Evolutionary conservation across 2,113 vertebrate genomes (phyloP).

Genomic region (Motacilla alba): DNA sequence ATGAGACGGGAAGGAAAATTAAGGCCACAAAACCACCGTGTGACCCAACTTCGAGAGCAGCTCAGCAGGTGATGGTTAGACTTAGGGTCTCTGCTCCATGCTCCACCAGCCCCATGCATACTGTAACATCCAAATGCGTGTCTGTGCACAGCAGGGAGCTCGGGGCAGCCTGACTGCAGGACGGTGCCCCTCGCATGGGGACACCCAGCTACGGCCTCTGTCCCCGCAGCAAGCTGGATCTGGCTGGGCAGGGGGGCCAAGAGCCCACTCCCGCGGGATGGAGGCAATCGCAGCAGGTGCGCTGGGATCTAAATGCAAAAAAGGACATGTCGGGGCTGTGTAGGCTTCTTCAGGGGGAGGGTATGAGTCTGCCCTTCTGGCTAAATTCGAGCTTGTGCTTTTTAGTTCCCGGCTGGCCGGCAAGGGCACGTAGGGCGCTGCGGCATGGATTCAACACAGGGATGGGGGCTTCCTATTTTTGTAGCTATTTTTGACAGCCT

Average conservation of each 20-base stretch:
- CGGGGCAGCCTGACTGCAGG: neutral
- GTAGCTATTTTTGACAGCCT: neutral
- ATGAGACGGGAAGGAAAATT: neutral
- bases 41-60: neutral
- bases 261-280: too few species aligned
- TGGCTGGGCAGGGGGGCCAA: too few species aligned
- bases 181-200: rapidly evolving
- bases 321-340: rapidly evolving
- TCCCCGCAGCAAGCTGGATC: neutral
- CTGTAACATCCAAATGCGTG: rapidly evolving
- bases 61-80: neutral
- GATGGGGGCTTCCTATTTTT: neutral
- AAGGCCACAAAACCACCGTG: neutral
- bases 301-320: neutral
- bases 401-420: neutral
- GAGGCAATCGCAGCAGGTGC: neutral
- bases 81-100: neutral
- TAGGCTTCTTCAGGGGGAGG: neutral
- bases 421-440: neutral
- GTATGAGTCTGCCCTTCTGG: neutral
- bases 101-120: neutral
- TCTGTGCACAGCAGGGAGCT: neutral
- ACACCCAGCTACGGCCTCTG: neutral
- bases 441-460: neutral
- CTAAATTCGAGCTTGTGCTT: neutral